Conservation (phyloP, 92 coral and sea anemone species). For the Paragorgia papillata region DNA sequence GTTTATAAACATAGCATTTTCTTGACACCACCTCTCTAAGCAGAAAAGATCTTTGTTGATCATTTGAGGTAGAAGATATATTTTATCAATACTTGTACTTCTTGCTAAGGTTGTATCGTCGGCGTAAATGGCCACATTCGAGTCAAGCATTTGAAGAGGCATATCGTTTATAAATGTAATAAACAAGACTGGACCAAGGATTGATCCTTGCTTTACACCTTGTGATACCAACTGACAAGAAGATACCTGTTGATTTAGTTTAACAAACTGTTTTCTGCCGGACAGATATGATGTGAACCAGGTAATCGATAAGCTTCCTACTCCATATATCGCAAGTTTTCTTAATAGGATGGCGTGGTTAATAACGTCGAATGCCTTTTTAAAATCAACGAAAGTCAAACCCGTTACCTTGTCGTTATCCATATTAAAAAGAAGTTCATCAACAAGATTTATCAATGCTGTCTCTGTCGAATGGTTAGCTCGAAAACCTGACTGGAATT, state of each 20-base stretch:
- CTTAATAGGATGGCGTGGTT: conserved; percentile 23
- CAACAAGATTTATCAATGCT: conserved; percentile 47
- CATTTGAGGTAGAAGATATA: neutral
- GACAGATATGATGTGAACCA: conserved; percentile 46
- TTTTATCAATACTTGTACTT: neutral
- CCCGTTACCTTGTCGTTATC: conserved; percentile 50
- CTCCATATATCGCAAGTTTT: conserved; percentile 46
- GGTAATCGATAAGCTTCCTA: conserved; percentile 20
- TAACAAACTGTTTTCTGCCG: conserved; percentile 41
- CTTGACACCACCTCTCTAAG: conserved; percentile 5
- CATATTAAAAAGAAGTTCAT: conserved; percentile 35
- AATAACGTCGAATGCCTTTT: conserved; percentile 51
- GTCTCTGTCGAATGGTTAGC: conserved; percentile 58
- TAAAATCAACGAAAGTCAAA: conserved; percentile 43
- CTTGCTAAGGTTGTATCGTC: conserved; percentile 55
- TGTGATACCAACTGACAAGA: conserved; percentile 20
- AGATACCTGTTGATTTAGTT: conserved; percentile 28
- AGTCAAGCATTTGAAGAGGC: conserved; percentile 42
- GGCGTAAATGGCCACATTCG: conserved; percentile 39
- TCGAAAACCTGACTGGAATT: conserved; percentile 56
- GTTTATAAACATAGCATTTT: conserved; percentile 4
- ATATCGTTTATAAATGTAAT: conserved; percentile 45
- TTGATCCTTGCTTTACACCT: conserved; percentile 50
- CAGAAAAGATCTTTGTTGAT: neutral
- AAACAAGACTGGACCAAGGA: conserved; percentile 45